Conservation (phyloP, 2,888 invertebrate genomes). For the Hydroisotoma schaefferi region DNA sequence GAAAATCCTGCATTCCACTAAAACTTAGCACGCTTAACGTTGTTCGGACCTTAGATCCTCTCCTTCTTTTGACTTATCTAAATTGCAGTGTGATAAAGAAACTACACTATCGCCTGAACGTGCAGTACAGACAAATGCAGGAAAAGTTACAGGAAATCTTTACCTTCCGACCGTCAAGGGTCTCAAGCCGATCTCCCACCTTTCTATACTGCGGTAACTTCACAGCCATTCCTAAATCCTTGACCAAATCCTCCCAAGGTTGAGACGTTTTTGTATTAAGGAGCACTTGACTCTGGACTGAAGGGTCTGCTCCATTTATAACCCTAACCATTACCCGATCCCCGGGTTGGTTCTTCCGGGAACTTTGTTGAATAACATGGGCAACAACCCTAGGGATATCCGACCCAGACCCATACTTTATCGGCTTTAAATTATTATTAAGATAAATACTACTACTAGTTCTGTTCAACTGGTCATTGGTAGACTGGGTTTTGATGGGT, state of each 20-base stretch:
- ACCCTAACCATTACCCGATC: slow-evolving; percentile 80
- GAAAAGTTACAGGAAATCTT: slow-evolving; percentile 42
- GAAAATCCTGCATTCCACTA: too few relatives aligned
- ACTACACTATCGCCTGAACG: too few relatives aligned
- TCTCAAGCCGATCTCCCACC: slow-evolving; percentile 86
- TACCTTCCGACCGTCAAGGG: slow-evolving; percentile 87
- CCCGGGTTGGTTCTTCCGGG: slow-evolving; percentile 60
- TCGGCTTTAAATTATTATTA: slow-evolving; percentile 21
- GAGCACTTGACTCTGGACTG: slow-evolving; percentile 84
- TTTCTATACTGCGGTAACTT: slow-evolving; percentile 58
- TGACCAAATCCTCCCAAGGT: slow-evolving; percentile 89
- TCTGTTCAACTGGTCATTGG: too few relatives aligned
- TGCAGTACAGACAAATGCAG: too few relatives aligned
- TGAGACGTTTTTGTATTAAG: slow-evolving; percentile 87
- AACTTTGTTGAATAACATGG: slow-evolving; percentile 32
- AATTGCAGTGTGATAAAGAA: too few relatives aligned
- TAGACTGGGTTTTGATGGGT: too few relatives aligned
- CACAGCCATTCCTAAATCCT: slow-evolving; percentile 81
- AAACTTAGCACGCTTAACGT: too few relatives aligned
- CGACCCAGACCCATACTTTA: slow-evolving; percentile 21
- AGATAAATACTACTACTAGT: too few relatives aligned
- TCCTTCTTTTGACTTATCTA: too few relatives aligned
- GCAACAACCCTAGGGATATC: slow-evolving; percentile 36
- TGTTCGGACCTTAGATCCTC: too few relatives aligned
- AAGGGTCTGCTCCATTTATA: slow-evolving; percentile 89